These are phyloP conservation scores for Verasper variegatus DNA, from an alignment of 2,113 vertebrate genomes.

Conservation along the genomic window DNA sequence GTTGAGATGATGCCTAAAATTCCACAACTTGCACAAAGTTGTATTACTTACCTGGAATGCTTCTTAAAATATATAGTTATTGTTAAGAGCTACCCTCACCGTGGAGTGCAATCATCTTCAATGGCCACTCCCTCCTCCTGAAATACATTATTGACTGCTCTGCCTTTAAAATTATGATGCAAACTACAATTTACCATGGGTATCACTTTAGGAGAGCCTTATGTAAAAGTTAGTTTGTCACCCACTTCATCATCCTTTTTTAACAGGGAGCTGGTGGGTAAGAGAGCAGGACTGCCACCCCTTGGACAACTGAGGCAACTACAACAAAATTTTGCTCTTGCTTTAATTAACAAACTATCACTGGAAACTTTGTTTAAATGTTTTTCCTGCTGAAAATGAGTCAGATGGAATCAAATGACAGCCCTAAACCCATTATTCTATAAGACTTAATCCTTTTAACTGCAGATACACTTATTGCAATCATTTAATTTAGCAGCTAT, in stretches of 20 bases:
- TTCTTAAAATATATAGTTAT: background rate
- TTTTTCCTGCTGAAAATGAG: background rate
- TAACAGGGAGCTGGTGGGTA: background rate
- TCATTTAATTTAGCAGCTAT: no score
- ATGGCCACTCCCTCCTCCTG: conserved; percentile 22
- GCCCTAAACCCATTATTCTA: background rate
- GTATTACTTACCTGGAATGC: background rate
- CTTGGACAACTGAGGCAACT: conserved; percentile 41
- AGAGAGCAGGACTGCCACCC: conserved; percentile 68
- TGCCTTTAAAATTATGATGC: conserved; percentile 47
- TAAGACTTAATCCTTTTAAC: background rate
- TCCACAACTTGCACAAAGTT: background rate
- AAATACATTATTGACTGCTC: conserved; percentile 49
- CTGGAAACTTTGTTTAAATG: background rate
- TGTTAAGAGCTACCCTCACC: background rate
- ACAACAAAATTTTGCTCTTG: background rate
- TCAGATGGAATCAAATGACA: background rate
- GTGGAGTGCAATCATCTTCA: conserved; percentile 15
- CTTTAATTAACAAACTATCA: background rate
- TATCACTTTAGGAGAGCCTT: conserved; percentile 49
- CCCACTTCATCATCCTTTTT: conserved; percentile 18
- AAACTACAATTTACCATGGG: conserved; percentile 58
- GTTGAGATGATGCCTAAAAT: background rate
- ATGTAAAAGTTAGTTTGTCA: conserved; percentile 54
- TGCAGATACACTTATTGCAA: background rate